These are phyloP conservation scores for Zoroaster sp. DNA, from an alignment of 53 echinoderm and acorn worm genomes.

Conservation along the genomic window DNA sequence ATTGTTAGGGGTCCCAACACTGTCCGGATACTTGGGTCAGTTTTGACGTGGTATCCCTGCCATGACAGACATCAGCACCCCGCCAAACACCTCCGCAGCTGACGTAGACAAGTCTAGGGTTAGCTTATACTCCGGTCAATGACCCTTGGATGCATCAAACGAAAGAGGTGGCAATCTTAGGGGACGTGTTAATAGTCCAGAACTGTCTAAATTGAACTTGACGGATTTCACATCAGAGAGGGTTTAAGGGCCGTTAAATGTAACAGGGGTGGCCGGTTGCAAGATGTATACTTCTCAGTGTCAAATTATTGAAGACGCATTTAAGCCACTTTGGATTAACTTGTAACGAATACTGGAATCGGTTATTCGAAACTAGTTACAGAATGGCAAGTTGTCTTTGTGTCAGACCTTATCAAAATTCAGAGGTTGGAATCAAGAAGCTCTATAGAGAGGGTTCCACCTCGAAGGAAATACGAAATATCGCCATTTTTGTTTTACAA, in stretches of 20 bases:
- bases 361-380: not conserved
- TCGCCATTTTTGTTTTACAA: too few species aligned
- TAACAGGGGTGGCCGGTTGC: not conserved
- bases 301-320: not conserved
- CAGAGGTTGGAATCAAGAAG: not conserved
- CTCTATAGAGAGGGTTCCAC: too few species aligned
- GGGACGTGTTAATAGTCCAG: not conserved
- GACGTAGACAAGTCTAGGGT: constrained; percentile 1
- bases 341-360: not conserved
- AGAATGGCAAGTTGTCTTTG: not conserved
- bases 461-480: too few species aligned
- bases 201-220: not conserved
- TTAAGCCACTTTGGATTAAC: not conserved
- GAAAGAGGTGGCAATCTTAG: not conserved
- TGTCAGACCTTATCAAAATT: not conserved
- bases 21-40: not conserved
- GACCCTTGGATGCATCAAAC: not conserved
- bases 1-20: too few species aligned
- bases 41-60: too few species aligned
- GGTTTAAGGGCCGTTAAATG: not conserved
- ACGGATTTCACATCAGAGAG: not conserved
- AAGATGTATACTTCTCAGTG: not conserved
- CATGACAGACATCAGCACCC: too few species aligned
- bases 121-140: constrained; percentile 12
- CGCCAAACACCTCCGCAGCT: not conserved